Conservation (phyloP, 2,113 vertebrate genomes). For the Rhynchopsitta pachyrhyncha region DNA sequence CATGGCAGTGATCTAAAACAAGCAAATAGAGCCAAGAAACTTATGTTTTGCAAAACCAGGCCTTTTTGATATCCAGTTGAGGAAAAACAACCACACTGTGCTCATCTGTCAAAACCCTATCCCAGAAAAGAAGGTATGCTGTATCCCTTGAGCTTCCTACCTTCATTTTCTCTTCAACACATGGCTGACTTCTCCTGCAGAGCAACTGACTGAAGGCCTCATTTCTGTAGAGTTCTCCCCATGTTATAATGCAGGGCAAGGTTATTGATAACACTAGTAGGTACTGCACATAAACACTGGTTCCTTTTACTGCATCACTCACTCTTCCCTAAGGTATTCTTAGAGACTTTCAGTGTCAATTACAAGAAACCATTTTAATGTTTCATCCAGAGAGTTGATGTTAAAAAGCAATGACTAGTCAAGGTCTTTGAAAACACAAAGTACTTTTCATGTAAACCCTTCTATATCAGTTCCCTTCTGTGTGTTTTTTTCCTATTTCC, state of each 20-base stretch:
- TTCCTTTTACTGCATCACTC: not conserved
- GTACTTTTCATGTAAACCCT: not conserved
- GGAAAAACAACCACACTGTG: not conserved
- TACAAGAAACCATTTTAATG: not conserved
- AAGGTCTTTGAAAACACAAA: not conserved
- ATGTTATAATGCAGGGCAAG: not conserved
- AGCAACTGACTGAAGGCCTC: not conserved
- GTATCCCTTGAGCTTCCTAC: not conserved
- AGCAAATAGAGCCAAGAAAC: not conserved
- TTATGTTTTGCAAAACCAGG: rapidly evolving
- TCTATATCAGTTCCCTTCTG: not conserved
- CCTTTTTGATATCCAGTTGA: not conserved
- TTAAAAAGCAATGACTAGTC: not conserved
- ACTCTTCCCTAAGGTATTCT: not conserved
- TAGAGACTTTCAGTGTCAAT: not conserved
- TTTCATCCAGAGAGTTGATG: not conserved
- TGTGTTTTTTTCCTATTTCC: not conserved
- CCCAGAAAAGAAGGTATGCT: not conserved
- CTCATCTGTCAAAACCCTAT: not conserved
- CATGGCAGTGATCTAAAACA: not conserved
- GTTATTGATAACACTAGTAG: not conserved
- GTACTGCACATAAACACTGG: not conserved
- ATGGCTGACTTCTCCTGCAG: not conserved
- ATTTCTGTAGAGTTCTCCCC: not conserved
- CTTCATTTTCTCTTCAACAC: not conserved